Conservation (phyloP, 2,797 vertebrate species). For the Tangara arthus region DNA sequence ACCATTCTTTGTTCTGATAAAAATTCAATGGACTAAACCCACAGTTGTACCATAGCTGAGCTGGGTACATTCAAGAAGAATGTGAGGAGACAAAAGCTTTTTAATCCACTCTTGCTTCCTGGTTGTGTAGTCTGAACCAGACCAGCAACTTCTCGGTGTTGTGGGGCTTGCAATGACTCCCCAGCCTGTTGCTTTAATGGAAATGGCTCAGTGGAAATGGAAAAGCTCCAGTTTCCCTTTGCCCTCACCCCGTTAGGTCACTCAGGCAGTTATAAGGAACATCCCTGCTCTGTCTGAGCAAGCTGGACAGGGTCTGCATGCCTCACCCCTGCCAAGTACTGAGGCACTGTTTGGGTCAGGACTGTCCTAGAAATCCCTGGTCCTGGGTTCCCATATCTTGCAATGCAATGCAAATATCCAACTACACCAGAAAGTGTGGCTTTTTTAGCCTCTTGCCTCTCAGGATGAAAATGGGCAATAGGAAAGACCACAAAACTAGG, state of each 20-base stretch:
- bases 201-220: background rate
- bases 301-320: background rate
- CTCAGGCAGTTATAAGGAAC: background rate
- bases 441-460: background rate
- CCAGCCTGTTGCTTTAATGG: background rate
- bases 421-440: background rate
- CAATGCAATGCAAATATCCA: background rate
- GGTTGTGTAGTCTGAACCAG: background rate
- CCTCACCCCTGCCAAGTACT: background rate
- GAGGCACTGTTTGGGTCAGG: background rate
- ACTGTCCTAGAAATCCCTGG: background rate
- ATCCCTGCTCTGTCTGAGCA: background rate
- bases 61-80: background rate
- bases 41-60: background rate
- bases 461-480: background rate
- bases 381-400: background rate
- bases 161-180: background rate
- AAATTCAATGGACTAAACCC: background rate
- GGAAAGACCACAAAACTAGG: background rate
- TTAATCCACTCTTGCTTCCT: background rate
- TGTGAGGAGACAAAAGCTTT: background rate
- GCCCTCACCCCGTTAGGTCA: background rate
- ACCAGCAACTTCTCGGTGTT: background rate
- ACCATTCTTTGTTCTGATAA: slow-evolving; percentile 31
- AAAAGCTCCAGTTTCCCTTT: background rate